Conservation (phyloP, 2,888 invertebrate genomes). For the Scaptomyza caliginosa region DNA sequence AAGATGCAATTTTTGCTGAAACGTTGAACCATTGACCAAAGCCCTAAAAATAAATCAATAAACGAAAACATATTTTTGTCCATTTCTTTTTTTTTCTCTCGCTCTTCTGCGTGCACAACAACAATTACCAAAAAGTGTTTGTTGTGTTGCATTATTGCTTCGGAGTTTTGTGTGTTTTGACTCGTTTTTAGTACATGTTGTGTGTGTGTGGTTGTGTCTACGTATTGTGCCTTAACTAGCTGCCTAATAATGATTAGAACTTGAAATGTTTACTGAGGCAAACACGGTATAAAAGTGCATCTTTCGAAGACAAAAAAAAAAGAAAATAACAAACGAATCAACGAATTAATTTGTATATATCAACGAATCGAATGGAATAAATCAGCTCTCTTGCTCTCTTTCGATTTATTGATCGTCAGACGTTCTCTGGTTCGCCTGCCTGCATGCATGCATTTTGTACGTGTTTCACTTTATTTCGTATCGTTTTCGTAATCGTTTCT, state of each 20-base stretch:
- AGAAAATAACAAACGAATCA: too few species aligned
- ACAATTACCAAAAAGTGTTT: constrained; percentile 53
- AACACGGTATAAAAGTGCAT: constrained; percentile 3
- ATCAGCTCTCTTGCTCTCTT: constrained; percentile 16
- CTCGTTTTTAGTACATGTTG: constrained; percentile 5
- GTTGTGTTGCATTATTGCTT: constrained; percentile 29
- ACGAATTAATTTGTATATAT: constrained; percentile 30
- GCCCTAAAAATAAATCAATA: constrained; percentile 85
- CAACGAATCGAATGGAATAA: constrained; percentile 12
- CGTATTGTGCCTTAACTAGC: constrained; percentile 30
- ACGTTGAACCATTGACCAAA: constrained; percentile 88
- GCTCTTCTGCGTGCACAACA: constrained; percentile 54
- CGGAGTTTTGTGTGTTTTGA: constrained; percentile 4
- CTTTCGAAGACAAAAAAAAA: constrained; percentile 19
- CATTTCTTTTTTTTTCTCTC: constrained; percentile 39
- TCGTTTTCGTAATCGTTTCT: constrained; percentile 35
- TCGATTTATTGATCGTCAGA: constrained; percentile 29
- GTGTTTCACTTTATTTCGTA: constrained; percentile 6
- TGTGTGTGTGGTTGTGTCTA: constrained; percentile 3
- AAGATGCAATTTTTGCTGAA: constrained; percentile 97
- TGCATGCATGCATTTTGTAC: constrained; percentile 20
- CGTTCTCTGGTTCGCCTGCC: constrained; percentile 18
- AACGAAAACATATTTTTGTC: constrained; percentile 82
- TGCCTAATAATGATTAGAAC: constrained; percentile 44
- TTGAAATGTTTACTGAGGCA: constrained; percentile 18